Evolutionary conservation across 92 coral and sea anemone species (phyloP).

Genomic region (Epizoanthus rinbou): DNA sequence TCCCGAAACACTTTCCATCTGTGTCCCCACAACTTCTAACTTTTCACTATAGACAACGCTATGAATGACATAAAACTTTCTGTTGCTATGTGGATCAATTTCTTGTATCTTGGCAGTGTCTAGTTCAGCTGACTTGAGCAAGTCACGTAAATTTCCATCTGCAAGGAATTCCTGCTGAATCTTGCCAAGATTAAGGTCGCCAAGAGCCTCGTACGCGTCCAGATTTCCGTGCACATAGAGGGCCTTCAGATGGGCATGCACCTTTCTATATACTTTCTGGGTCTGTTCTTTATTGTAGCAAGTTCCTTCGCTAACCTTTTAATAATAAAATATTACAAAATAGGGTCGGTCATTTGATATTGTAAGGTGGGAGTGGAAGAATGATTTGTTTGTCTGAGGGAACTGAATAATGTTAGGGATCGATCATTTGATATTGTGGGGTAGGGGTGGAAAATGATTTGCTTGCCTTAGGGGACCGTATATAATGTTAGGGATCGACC

Average conservation of each 20-base stretch:
- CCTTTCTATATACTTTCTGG: not conserved
- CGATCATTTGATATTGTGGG: too few species aligned
- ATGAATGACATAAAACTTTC: not conserved
- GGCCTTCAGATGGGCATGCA: not conserved
- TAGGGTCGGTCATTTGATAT: too few species aligned
- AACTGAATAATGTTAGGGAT: too few species aligned
- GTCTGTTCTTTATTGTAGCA: not conserved
- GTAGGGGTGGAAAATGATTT: too few species aligned
- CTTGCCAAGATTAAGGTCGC: not conserved
- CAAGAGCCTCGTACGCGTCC: not conserved
- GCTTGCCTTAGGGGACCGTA: too few species aligned
- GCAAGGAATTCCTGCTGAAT: not conserved
- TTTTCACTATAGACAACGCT: conserved; percentile 5
- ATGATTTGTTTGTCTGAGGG: too few species aligned
- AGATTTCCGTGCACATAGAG: not conserved
- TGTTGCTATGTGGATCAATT: not conserved
- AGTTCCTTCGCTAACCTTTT: conserved; percentile 6
- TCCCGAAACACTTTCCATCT: not conserved
- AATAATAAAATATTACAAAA: not conserved
- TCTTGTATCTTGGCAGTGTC: not conserved
- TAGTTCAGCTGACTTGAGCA: not conserved
- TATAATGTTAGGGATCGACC: too few species aligned
- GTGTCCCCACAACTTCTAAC: conserved; percentile 3
- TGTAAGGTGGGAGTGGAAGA: too few species aligned
- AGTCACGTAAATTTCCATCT: not conserved